phyloP scores from a whole-genome alignment of 2,113 vertebrate species.

The Pristiophorus japonicus region DNA sequence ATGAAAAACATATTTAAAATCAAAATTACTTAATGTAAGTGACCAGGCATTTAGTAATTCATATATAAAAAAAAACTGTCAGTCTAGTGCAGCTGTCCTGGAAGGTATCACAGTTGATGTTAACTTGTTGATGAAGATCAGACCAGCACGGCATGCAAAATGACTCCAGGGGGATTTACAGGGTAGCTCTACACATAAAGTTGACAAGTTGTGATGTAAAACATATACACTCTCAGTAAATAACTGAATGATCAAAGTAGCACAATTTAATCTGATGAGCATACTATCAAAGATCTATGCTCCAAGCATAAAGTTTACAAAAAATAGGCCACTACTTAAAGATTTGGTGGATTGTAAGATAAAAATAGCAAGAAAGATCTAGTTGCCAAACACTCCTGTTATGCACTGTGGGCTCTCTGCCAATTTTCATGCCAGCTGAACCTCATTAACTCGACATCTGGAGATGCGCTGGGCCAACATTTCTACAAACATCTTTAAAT shows the following conservation, averaged over 20 bases:
- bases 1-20: background rate
- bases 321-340: no score
- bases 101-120: conserved; percentile 71
- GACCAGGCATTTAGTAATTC: conserved; percentile 75
- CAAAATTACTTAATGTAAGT: conserved; percentile 58
- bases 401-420: conserved; percentile 2
- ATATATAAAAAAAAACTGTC: conserved; percentile 75
- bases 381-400: conserved; percentile 29
- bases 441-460: conserved; percentile 28
- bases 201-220: background rate
- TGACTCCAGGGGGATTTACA: conserved; percentile 72
- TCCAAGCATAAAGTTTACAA: conserved; percentile 11
- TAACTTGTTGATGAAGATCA: conserved; percentile 75
- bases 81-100: conserved; percentile 81
- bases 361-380: conserved; percentile 35
- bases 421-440: conserved; percentile 23
- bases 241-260: background rate
- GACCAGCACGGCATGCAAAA: conserved; percentile 69
- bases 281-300: background rate
- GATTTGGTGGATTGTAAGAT: conserved; percentile 12
- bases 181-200: no score
- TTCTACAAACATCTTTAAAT: conserved; percentile 31
- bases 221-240: background rate
- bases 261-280: background rate
- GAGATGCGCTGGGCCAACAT: background rate